Conservation (phyloP, 2,888 invertebrate genomes). For the Protonemura montana region DNA sequence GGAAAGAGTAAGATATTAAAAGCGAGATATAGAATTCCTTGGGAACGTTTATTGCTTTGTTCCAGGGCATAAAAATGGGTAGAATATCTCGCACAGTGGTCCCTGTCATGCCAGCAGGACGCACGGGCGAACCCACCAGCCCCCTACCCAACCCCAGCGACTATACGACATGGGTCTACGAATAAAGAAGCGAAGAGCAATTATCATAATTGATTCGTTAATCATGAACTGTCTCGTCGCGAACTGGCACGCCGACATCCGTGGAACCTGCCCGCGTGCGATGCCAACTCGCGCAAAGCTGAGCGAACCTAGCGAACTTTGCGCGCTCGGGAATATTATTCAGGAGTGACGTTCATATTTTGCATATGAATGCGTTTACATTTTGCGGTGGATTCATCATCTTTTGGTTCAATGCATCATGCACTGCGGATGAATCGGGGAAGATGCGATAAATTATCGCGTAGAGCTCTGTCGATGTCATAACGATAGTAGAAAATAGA, state of each 20-base stretch:
- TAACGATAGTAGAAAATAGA: too few species aligned
- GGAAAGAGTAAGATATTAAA: neutral
- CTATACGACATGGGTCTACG: neutral
- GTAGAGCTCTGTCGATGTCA: too few species aligned
- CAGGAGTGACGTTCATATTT: neutral
- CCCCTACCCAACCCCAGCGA: too few species aligned
- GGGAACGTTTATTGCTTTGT: neutral
- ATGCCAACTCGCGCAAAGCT: neutral
- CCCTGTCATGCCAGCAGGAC: too few species aligned
- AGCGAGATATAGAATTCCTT: neutral
- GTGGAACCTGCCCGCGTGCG: neutral
- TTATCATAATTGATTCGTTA: conserved; percentile 5
- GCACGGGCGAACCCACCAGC: too few species aligned
- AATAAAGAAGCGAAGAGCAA: neutral
- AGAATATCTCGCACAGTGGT: neutral
- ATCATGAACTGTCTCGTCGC: conserved; percentile 1
- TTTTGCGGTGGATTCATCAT: neutral
- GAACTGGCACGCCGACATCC: neutral
- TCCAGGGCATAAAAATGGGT: neutral
- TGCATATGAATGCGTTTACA: neutral
- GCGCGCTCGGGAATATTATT: neutral
- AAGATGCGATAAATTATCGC: neutral
- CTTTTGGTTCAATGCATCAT: neutral
- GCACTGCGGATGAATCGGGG: neutral
- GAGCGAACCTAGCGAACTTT: neutral